Evolutionary conservation across 2,113 vertebrate genomes (phyloP).

Genomic region (Zootoca vivipara): DNA sequence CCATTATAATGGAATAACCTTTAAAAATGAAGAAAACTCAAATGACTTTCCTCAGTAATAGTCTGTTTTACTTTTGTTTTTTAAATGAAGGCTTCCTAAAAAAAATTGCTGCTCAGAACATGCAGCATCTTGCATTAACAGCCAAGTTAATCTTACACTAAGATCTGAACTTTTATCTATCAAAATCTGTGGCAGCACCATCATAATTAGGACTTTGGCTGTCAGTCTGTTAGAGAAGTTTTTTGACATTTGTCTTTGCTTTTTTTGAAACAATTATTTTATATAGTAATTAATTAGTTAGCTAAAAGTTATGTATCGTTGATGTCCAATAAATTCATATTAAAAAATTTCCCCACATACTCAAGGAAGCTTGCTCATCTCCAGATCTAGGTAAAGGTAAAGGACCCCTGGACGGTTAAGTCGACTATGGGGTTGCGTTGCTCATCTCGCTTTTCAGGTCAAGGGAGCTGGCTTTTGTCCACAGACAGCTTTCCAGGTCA

Average conservation of each 20-base stretch:
- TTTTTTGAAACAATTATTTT: slow-evolving; percentile 1
- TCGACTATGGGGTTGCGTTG: too few species aligned
- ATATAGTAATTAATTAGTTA: slow-evolving; percentile 10
- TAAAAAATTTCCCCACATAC: not conserved
- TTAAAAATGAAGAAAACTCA: slow-evolving; percentile 27
- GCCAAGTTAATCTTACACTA: slow-evolving; percentile 23
- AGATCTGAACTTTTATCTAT: slow-evolving; percentile 8
- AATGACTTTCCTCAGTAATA: slow-evolving; percentile 35
- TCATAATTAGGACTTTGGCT: slow-evolving; percentile 20
- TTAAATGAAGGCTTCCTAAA: slow-evolving; percentile 51
- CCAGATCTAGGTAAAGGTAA: not conserved
- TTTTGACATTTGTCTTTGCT: not conserved
- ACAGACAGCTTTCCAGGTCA: too few species aligned
- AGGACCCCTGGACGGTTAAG: too few species aligned
- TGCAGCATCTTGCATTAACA: slow-evolving; percentile 1
- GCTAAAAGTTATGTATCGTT: not conserved
- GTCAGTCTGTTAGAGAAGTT: slow-evolving; percentile 9
- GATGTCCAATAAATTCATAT: not conserved
- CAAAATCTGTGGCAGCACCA: slow-evolving; percentile 4
- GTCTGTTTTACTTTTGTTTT: slow-evolving; percentile 52
- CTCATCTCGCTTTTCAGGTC: too few species aligned
- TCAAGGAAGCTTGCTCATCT: not conserved
- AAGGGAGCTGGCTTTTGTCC: too few species aligned
- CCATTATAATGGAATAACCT: not conserved
- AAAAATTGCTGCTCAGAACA: not conserved